These are phyloP conservation scores for Geodia barretti DNA, from an alignment of 37 sponge, comb jelly and placozoan species.

Conservation along the genomic window DNA sequence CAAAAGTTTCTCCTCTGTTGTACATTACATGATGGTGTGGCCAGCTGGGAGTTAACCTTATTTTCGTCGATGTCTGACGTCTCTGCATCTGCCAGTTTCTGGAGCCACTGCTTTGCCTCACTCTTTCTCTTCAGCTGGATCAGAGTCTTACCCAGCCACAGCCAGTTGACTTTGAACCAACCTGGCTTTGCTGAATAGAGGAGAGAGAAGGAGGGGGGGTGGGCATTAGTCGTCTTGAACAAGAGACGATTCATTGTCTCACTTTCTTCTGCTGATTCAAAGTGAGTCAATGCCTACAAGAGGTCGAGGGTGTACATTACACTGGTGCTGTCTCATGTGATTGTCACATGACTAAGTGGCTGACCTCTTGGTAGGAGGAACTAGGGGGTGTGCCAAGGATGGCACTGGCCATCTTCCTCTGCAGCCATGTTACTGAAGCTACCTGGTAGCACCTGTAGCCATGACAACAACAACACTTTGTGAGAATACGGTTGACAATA, in stretches of 20 bases:
- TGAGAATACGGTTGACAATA: no score
- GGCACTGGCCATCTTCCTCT: slow-evolving; percentile 44
- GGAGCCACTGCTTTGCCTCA: slow-evolving; percentile 74
- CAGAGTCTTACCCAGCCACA: slow-evolving; percentile 69
- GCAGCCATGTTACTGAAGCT: slow-evolving; percentile 63
- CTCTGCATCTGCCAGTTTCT: slow-evolving; percentile 25
- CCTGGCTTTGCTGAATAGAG: slow-evolving; percentile 33
- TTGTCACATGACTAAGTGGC: no score
- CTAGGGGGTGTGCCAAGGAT: slow-evolving; percentile 70
- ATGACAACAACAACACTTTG: no score
- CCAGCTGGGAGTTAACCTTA: no score
- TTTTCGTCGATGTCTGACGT: no score
- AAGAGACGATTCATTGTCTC: not conserved
- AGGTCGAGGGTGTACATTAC: not conserved
- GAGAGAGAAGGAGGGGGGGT: not conserved
- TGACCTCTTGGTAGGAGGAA: slow-evolving; percentile 78
- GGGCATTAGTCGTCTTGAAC: not conserved
- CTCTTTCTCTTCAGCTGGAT: slow-evolving; percentile 39
- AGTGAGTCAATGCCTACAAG: slow-evolving; percentile 54
- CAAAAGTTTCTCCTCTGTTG: no score
- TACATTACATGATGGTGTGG: no score
- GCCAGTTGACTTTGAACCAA: slow-evolving; percentile 60
- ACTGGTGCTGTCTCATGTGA: not conserved
- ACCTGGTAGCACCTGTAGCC: slow-evolving; percentile 59
- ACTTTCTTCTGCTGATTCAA: slow-evolving; percentile 60